Evolutionary conservation across 2,888 invertebrate species (phyloP), one percentile per base, ranked within the genome.

Genomic region (Colostygia pectinataria): DNA sequence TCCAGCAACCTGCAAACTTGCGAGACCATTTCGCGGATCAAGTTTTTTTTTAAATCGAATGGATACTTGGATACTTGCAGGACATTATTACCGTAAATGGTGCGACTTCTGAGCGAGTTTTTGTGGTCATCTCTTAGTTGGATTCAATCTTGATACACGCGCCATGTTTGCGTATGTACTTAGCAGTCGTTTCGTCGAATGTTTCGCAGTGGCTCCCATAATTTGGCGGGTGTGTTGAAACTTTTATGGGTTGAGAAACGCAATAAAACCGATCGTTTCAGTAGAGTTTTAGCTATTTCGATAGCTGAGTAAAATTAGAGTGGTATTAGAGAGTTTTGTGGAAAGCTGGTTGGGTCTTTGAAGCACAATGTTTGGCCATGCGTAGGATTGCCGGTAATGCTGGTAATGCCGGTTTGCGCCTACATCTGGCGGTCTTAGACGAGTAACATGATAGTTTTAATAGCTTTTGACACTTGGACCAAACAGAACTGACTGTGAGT

Each of bases 1-100:
- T 75, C 68, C 77, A 74, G 67, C 73, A 63, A 68, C 71, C 73
- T 64, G 74, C 68, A 62, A 67, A 68, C 77, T 79, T 77, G 80
- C 80, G 71, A 76, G 74, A 78, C 68, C 69, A 71, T 81, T 87
- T 85, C 79, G 84, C 79, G 77, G 80, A 81, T 82, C 83, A 81
- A 81, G 50, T 52, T 88, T 86, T 86, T 88, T 86, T 73, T 73
- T 61, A 68, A 74, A 81, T 77, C 70, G 78, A 78, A 80, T n/a
- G n/a, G n/a, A n/a, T n/a, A 80, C 55, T 45, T 56, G 81, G 80
- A 74, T 74, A 80, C 74, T 77, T 78, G 78, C 80, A 78, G 74
- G 80, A 80, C 78, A 75, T 70, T 77, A 73, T 69, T 61, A 55
- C 84, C 80, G 49, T 82, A 80, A 56, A 84, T 74, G 84, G 86